phyloP scores from a whole-genome alignment of 2,113 vertebrate genomes.

The Apodemus sylvaticus region DNA sequence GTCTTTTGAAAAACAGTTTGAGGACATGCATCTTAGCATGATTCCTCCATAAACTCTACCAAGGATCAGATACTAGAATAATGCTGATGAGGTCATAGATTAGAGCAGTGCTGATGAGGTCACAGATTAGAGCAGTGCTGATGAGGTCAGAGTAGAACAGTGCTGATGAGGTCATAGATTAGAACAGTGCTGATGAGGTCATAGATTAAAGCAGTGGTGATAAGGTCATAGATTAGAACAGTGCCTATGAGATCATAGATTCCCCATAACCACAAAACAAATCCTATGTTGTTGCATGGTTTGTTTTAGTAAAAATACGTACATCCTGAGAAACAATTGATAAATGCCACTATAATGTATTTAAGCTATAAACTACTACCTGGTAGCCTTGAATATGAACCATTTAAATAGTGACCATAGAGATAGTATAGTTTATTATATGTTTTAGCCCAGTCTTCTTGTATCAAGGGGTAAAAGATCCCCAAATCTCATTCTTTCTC shows the following conservation, averaged over 20 bases:
- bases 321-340: not conserved
- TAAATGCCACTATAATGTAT: not conserved
- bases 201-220: not conserved
- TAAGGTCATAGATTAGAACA: not conserved
- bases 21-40: not conserved
- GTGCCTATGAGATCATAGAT: not conserved
- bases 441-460: not conserved
- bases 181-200: not conserved
- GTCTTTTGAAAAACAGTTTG: not conserved
- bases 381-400: not conserved
- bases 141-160: not conserved
- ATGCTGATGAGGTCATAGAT: not conserved
- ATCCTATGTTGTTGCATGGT: not conserved
- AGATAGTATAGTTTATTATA: not conserved
- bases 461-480: not conserved
- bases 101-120: not conserved
- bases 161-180: not conserved
- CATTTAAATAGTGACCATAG: not conserved
- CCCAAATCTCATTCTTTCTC: not conserved
- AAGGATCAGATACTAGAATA: not conserved
- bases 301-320: not conserved
- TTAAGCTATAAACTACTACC: not conserved
- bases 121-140: not conserved
- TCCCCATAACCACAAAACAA: not conserved
- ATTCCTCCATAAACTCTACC: not conserved